Conservation (phyloP, 2,888 invertebrate genomes). For the Xestia ashworthii region DNA sequence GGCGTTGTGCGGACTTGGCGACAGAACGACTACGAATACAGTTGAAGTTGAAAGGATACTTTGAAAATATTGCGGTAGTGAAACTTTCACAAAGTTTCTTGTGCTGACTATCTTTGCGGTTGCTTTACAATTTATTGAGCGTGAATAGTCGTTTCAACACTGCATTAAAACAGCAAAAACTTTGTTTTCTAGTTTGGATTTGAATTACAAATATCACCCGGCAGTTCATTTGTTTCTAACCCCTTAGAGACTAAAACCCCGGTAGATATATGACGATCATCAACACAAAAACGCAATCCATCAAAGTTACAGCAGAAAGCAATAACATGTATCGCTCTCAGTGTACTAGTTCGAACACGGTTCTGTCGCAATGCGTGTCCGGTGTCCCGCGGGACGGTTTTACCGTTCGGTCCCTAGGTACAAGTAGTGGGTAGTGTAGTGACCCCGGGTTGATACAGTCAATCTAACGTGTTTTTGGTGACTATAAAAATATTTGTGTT, state of each 20-base stretch:
- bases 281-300: constrained; percentile 43
- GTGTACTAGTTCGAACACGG: constrained; percentile 58
- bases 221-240: neutral
- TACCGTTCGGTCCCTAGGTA: constrained; percentile 59
- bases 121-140: constrained; percentile 44
- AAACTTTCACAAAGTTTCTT: constrained; percentile 41
- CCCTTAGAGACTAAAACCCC: neutral
- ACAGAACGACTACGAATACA: constrained; percentile 47
- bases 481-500: constrained; percentile 19
- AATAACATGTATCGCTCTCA: constrained; percentile 42
- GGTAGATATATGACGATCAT: neutral
- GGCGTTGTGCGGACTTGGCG: constrained; percentile 63
- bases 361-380: constrained; percentile 76
- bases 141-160: constrained; percentile 36
- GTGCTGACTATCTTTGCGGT: constrained; percentile 28
- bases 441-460: constrained; percentile 41
- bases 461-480: constrained; percentile 32
- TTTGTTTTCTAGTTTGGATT: neutral
- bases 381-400: constrained; percentile 69
- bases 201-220: neutral
- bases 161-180: constrained; percentile 1
- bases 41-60: constrained; percentile 43
- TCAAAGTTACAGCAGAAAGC: constrained; percentile 39
- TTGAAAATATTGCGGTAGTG: constrained; percentile 46
- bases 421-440: constrained; percentile 38